Percentiles rank a stretch among this genome's conserved stretches.
phyloP scores from a whole-genome alignment of 2,888 invertebrate species.

The Protodeltote pygarga region DNA sequence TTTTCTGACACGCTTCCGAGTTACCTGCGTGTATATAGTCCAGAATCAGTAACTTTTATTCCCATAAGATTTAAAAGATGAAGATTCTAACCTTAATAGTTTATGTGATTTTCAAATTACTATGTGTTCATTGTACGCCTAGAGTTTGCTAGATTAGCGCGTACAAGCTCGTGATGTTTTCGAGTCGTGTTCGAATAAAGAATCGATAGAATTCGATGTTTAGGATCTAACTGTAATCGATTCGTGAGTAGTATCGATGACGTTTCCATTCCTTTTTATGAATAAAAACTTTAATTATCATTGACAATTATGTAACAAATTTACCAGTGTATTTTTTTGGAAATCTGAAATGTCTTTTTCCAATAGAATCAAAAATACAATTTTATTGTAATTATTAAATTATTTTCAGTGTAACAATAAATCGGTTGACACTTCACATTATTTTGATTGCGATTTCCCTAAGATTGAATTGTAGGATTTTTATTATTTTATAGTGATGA shows the following conservation, averaged over 20 bases:
- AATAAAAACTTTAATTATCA: slow-evolving; percentile 20
- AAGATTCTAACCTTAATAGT: slow-evolving; percentile 39
- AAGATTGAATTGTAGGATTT: slow-evolving; percentile 25
- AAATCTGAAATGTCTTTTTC: slow-evolving; percentile 32
- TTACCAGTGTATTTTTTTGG: slow-evolving; percentile 38
- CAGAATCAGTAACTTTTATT: slow-evolving; percentile 9
- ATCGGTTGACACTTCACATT: slow-evolving; percentile 56
- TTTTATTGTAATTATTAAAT: slow-evolving; percentile 57
- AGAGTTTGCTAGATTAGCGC: slow-evolving; percentile 77
- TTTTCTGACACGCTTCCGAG: slow-evolving; percentile 14
- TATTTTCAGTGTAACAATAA: slow-evolving; percentile 66
- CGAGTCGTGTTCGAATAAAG: slow-evolving; percentile 68
- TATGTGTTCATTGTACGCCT: slow-evolving; percentile 81
- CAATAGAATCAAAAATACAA: slow-evolving; percentile 36
- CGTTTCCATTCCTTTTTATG: slow-evolving; percentile 49
- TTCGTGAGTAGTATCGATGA: slow-evolving; percentile 48
- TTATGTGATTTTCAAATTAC: slow-evolving; percentile 66
- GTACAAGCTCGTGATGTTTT: slow-evolving; percentile 63
- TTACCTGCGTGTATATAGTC: slow-evolving; percentile 31
- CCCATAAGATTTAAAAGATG: slow-evolving; percentile 18
- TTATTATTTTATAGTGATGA: slow-evolving; percentile 44
- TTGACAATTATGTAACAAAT: slow-evolving; percentile 25
- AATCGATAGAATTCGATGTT: slow-evolving; percentile 61
- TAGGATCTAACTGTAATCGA: slow-evolving; percentile 58
- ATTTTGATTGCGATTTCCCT: slow-evolving; percentile 54